Evolutionary conservation across 2,797 vertebrate species (phyloP), one percentile per base, ranked within the genome.

Genomic region (Emydoidea blandingii): DNA sequence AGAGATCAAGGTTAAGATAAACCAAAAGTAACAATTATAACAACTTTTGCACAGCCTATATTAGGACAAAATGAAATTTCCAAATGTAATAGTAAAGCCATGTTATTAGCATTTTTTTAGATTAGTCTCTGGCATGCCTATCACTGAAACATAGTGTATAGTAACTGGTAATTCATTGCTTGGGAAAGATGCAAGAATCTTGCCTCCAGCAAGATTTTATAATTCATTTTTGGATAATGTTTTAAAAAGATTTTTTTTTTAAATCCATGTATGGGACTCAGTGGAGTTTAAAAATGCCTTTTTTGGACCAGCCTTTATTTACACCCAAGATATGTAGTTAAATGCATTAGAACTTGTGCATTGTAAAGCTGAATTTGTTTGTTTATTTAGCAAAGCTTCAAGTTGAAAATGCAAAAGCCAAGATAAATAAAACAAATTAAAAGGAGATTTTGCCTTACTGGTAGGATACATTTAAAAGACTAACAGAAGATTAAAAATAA

Each of bases 121-220:
- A 97, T 93, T 96, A 97, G 97, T 96, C 95, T 54, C 91, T 96
- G 96, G 96, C 96, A 93, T 95, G 94, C 91, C 85, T 92, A 83
- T 93, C 94, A 96, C 96, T 95, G 96, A 98, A 96, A 65, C 94
- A 83, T 97, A 90, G 96, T 97, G 94, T 97, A 91, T 97, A 85
- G 82, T 86, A 94, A 93, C 80, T 49, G 19, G 65, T 93, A 96
- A 96, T 87, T 95, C 56, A 86, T 94, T 59, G 95, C 97, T 97
- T 96, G 92, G 93, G 93, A 96, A 98, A 94, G 94, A 81, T 88
- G 94, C 95, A 96, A 96, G 97, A 97, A 97, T 93, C 84, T 98
- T 95, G 96, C 98, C 97, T 97, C 92, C 65, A 94, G 98, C 97
- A 96, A 97, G 93, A 93, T 96, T 98, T 98, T 98, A 93, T 93